Evolutionary conservation across 2,797 vertebrate species (phyloP).

Genomic region (Gambelia wislizenii): DNA sequence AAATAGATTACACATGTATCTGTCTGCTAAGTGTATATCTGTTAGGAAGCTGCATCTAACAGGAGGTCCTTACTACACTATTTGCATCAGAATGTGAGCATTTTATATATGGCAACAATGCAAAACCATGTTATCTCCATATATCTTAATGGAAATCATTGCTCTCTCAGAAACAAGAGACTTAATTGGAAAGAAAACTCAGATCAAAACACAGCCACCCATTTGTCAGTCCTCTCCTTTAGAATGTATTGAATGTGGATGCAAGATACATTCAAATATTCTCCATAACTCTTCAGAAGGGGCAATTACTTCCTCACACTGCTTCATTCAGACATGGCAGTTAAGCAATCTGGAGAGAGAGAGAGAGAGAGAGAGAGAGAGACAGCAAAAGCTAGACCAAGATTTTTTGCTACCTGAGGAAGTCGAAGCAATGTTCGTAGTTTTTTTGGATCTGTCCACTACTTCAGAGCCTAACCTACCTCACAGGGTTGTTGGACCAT

Average conservation of each 20-base stretch:
- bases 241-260: too few species aligned
- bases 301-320: too few species aligned
- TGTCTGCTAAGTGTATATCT: background rate
- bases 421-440: background rate
- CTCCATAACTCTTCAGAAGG: too few species aligned
- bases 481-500: background rate
- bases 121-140: background rate
- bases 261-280: too few species aligned
- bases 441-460: background rate
- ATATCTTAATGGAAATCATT: background rate
- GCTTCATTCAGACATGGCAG: too few species aligned
- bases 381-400: too few species aligned
- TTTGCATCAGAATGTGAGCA: background rate
- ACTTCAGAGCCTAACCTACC: background rate
- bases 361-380: too few species aligned
- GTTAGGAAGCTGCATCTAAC: background rate
- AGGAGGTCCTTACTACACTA: background rate
- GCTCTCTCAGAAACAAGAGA: background rate
- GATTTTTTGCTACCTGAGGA: background rate
- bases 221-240: too few species aligned
- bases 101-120: background rate
- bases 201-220: too few species aligned
- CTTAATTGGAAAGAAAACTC: background rate
- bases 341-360: too few species aligned
- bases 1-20: background rate